Base-by-base conservation (phyloP, 1,140 invertebrate genomes). In the Augochlora pura region DNA sequence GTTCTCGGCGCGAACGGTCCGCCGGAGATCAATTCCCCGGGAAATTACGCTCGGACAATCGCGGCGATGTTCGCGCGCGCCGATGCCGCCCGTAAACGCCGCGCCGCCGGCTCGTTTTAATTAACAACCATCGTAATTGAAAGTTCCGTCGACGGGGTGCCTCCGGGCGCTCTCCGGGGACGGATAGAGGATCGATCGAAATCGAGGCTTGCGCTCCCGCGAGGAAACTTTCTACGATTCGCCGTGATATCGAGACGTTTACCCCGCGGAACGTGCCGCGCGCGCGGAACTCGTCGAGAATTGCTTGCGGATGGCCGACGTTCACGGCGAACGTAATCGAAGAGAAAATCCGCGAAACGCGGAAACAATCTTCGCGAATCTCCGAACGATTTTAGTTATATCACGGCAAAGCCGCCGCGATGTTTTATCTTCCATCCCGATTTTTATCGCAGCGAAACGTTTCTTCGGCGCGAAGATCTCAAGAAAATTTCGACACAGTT, bases 31-130 rank as follows among this genome's bases (percentile, higher is more conserved):
- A 71, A 67, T 70, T 74, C 27, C n/a, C 67, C 12, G 16, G 27
- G 25, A 75, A n/a, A 63, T 63, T 67, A 67, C 67, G 66, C 10
- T 64, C 63, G 60, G 54, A 59, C 59, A 70, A 80, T 71, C 52
- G 18, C 67, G 57, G 38, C 27, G 54, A 52, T 42, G 42, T 76
- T 84, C 69, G 49, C 14, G 21, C 14, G 21, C n/a, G 18, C 23
- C 27, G 4, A 9, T 62, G 65, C 18, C 18, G 25, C 21, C 39
- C 23, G 49, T 27, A 70, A 59, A 69, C 63, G 59, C 25, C 8
- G 10, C 64, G 38, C 10, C 46, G 25, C 49, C 42, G 74, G 63
- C 54, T 77, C 66, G 63, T 76, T 59, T 60, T 81, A 81, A 85
- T 85, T 77, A 73, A 42, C 52, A n/a, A 23, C 39, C 0, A 32